A percentile compares a stretch with the other conserved stretches of the same genome.
Evolutionary conservation across 2,797 vertebrate species (phyloP).

Genomic region (Chelonia mydas): DNA sequence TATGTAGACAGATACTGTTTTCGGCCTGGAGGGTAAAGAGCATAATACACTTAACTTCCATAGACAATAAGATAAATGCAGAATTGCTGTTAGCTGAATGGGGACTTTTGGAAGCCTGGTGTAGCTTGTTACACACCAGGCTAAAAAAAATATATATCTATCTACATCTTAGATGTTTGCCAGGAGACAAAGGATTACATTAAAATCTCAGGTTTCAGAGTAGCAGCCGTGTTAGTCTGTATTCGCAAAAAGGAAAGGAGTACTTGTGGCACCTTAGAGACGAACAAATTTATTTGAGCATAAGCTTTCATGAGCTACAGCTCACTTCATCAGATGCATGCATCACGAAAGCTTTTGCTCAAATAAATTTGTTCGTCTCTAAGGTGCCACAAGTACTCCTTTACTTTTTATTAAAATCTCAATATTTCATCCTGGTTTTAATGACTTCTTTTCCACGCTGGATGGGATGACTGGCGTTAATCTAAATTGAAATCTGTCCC

Average conservation of each 20-base stretch:
- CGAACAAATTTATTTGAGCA: too few relatives aligned
- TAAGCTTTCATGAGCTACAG: too few relatives aligned
- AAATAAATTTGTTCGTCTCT: too few relatives aligned
- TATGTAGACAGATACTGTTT: background rate
- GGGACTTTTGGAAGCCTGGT: background rate
- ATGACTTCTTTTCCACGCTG: background rate
- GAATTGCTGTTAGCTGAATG: constrained; percentile 10
- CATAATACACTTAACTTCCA: background rate
- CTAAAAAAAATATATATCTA: background rate
- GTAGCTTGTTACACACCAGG: background rate
- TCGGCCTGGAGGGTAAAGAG: background rate
- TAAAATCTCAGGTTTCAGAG: background rate
- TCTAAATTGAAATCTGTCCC: background rate
- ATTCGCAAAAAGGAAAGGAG: too few relatives aligned
- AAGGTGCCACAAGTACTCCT: too few relatives aligned
- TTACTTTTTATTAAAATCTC: background rate
- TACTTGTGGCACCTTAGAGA: too few relatives aligned
- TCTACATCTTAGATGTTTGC: background rate
- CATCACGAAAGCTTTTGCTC: too few relatives aligned
- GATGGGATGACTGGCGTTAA: background rate
- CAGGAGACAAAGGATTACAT: background rate
- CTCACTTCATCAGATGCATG: too few relatives aligned
- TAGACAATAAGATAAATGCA: background rate
- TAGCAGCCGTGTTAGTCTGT: too few relatives aligned
- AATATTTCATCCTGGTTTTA: background rate